These are phyloP conservation scores for Oasisia sp. DNA, from an alignment of 2,888 invertebrate genomes.

Conservation along the genomic window DNA sequence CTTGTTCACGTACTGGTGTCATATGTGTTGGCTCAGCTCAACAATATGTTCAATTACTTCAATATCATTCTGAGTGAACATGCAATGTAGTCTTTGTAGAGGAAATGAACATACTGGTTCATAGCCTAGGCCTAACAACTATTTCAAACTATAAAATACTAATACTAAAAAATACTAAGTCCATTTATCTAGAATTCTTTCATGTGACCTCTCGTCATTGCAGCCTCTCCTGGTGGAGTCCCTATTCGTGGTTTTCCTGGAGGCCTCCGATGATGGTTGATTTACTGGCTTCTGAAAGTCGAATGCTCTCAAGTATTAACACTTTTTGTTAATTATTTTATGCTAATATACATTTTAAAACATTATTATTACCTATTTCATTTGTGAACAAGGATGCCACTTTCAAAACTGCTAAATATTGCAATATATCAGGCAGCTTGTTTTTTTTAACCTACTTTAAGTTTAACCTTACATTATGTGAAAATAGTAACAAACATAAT, in stretches of 20 bases:
- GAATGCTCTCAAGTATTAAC: neutral
- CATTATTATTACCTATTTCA: neutral
- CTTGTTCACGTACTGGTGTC: no score
- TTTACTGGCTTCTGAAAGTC: neutral
- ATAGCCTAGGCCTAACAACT: no score
- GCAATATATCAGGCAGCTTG: neutral
- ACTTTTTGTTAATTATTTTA: no score
- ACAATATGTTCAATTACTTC: no score
- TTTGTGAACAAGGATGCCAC: neutral
- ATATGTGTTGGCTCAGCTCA: no score
- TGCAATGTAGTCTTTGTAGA: no score
- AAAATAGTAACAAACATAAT: neutral
- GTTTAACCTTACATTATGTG: neutral
- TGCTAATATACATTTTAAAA: no score
- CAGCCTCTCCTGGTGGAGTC: constrained; percentile 13
- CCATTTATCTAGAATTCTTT: neutral
- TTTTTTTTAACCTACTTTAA: neutral
- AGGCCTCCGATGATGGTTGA: neutral
- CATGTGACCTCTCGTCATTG: neutral
- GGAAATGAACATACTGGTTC: neutral
- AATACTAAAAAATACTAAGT: neutral
- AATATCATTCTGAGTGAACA: no score
- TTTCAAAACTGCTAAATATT: neutral
- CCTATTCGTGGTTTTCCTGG: neutral
- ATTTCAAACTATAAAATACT: neutral